Conservation (phyloP, 2,888 invertebrate genomes). For the Creontiades dilutus region DNA sequence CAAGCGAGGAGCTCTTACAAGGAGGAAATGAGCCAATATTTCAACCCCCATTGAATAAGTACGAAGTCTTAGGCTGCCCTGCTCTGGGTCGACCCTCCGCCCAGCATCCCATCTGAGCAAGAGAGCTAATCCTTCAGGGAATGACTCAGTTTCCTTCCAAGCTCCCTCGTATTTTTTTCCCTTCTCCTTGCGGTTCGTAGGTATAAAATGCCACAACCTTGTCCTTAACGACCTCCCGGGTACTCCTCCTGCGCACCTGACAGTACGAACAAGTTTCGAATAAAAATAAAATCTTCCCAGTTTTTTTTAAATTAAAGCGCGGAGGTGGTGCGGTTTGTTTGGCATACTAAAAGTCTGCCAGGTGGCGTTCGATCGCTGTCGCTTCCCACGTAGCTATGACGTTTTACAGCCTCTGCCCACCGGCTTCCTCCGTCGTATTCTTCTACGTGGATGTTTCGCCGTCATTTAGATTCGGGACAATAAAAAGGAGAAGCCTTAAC, state of each 20-base stretch:
- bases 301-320: not conserved
- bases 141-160: constrained; percentile 9
- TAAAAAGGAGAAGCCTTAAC: not conserved
- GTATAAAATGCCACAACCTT: not conserved
- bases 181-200: not conserved
- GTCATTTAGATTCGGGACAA: not conserved
- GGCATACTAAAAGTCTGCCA: constrained; percentile 18
- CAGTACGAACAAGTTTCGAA: not conserved
- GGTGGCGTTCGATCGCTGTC: constrained; percentile 34
- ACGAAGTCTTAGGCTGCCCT: not conserved
- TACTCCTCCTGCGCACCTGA: not conserved
- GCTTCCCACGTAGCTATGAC: constrained; percentile 22
- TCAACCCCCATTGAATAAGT: not conserved
- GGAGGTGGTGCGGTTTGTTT: constrained; percentile 20
- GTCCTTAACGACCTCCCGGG: not conserved
- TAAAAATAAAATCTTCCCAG: not conserved
- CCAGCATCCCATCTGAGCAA: not conserved
- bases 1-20: not conserved
- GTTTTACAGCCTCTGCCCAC: not conserved
- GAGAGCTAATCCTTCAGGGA: not conserved
- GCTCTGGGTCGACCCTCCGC: not conserved
- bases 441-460: not conserved
- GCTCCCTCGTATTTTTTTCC: not conserved
- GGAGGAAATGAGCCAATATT: constrained; percentile 17
- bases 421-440: not conserved